Percentiles rank a stretch among this genome's conserved stretches.
phyloP scores from a whole-genome alignment of 2,888 invertebrate genomes.

The Drosophila anomalata region DNA sequence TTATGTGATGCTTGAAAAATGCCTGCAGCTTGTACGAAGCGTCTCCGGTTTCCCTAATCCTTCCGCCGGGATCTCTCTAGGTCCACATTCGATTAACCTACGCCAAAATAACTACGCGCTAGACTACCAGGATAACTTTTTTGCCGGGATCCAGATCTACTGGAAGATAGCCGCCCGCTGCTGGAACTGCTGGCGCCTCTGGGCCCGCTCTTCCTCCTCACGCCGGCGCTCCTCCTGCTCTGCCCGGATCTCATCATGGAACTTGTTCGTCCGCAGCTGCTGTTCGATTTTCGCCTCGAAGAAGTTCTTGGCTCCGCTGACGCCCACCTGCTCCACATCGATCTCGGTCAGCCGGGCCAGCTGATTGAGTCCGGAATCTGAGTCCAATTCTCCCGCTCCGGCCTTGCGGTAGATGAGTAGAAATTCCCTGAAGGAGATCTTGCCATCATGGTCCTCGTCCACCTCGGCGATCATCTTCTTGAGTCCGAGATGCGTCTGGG shows the following conservation, averaged over 20 bases:
- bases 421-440: conserved; percentile 96
- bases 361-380: conserved; percentile 93
- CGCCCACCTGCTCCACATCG: conserved; percentile 96
- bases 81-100: conserved; percentile 68
- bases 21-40: conserved; percentile 31
- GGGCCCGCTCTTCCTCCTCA: conserved; percentile 92
- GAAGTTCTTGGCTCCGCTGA: conserved; percentile 96
- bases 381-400: conserved; percentile 93
- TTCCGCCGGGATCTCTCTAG: conserved; percentile 10
- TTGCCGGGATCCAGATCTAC: conserved; percentile 72
- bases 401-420: conserved; percentile 93
- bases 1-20: conserved; percentile 52
- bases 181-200: conserved; percentile 92
- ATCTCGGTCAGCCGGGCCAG: conserved; percentile 95
- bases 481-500: conserved; percentile 97
- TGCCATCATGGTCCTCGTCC: conserved; percentile 93
- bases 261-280: conserved; percentile 92
- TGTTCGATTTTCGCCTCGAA: conserved; percentile 98
- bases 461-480: conserved; percentile 98
- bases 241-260: conserved; percentile 95
- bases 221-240: conserved; percentile 95
- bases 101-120: conserved; percentile 63
- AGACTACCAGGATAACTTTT: conserved; percentile 52
- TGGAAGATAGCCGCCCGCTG: conserved; percentile 94
- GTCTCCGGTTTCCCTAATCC: conserved; percentile 8